These are phyloP conservation scores for Manis crassicaudata DNA, from an alignment of 2,797 vertebrate genomes.

Conservation along the genomic window DNA sequence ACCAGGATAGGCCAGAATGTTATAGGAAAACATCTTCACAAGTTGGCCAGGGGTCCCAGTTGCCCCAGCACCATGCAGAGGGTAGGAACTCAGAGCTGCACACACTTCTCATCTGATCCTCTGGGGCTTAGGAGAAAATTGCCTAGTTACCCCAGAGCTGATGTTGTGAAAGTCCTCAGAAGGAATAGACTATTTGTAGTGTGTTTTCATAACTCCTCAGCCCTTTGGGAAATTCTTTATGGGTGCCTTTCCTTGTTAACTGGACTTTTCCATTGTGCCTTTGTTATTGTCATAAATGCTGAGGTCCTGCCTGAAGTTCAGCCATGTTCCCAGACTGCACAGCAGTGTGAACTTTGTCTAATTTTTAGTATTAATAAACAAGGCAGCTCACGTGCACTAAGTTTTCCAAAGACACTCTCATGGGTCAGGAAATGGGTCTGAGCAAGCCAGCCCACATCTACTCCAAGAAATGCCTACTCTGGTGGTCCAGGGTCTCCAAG, in stretches of 20 bases:
- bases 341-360: neutral
- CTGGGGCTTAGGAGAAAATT: neutral
- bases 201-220: neutral
- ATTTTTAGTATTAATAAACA: constrained; percentile 57
- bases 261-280: constrained; percentile 61
- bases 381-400: neutral
- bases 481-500: neutral
- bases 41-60: neutral
- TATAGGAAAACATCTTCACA: neutral
- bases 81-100: neutral
- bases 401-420: neutral
- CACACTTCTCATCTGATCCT: neutral
- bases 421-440: neutral
- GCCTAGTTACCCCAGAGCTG: no score
- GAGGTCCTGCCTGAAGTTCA: constrained; percentile 60
- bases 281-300: constrained; percentile 55
- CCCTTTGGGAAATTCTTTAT: constrained; percentile 48
- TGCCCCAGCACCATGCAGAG: neutral
- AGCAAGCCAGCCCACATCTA: neutral
- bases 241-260: constrained; percentile 48
- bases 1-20: neutral
- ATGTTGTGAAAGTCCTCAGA: neutral
- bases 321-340: constrained; percentile 37
- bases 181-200: neutral
- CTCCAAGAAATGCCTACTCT: neutral